Percentiles rank a stretch among this genome's conserved stretches.
These are phyloP conservation scores for Cynaeus angustus DNA, from an alignment of 2,888 invertebrate genomes.

Conservation along the genomic window DNA sequence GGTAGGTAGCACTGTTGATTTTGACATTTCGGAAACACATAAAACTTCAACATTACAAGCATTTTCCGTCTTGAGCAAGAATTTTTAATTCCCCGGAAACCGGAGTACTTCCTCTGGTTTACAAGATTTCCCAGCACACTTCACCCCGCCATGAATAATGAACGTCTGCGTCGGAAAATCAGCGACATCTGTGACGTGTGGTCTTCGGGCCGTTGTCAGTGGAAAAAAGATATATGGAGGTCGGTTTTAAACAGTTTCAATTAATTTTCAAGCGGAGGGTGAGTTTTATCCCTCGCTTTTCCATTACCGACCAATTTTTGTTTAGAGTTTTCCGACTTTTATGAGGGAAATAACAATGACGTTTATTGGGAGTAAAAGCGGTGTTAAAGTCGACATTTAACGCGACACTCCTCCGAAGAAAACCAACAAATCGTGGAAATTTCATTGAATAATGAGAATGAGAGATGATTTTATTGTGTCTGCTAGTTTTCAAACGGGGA, in stretches of 20 bases:
- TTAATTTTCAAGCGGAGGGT: constrained; percentile 37
- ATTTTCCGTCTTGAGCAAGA: no score
- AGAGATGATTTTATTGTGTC: constrained; percentile 33
- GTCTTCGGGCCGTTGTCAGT: constrained; percentile 23
- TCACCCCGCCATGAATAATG: constrained; percentile 55
- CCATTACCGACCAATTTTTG: constrained; percentile 30
- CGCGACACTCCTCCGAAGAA: not conserved
- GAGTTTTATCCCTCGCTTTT: constrained; percentile 25
- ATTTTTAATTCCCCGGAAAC: no score
- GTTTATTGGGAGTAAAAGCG: constrained; percentile 38
- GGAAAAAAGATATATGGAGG: constrained; percentile 38
- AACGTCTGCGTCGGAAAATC: constrained; percentile 50
- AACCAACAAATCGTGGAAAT: constrained; percentile 13
- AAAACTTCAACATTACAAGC: no score
- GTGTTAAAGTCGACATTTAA: constrained; percentile 16
- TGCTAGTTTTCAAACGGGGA: constrained; percentile 40
- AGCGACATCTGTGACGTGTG: constrained; percentile 49
- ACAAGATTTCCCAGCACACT: constrained; percentile 25
- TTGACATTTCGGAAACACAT: no score
- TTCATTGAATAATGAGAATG: constrained; percentile 35
- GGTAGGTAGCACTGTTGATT: no score
- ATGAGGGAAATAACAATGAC: constrained; percentile 31
- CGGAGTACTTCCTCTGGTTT: no score
- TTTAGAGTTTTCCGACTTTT: constrained; percentile 35
- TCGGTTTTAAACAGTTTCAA: constrained; percentile 43